A percentile compares a stretch with the other conserved stretches of the same genome.
Conservation (phyloP, 2,113 vertebrate genomes). For the Actenoides lindsayi region DNA sequence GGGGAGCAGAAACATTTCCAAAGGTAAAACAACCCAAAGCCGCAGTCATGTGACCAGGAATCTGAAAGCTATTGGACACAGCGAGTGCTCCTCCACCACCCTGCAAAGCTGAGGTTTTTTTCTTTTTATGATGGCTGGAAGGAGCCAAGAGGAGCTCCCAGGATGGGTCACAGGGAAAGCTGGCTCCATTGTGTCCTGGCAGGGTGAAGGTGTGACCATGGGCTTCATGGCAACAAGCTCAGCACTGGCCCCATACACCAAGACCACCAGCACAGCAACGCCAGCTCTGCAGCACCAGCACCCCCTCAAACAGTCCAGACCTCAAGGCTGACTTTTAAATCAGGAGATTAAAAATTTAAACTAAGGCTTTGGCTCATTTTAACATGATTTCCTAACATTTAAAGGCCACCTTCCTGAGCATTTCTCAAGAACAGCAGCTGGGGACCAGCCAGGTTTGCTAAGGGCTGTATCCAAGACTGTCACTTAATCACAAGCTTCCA, state of each 20-base stretch:
- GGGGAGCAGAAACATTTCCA: background rate
- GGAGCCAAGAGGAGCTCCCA: fast-evolving
- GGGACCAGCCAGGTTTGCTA: background rate
- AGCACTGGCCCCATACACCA: fast-evolving
- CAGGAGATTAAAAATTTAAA: constrained; percentile 52
- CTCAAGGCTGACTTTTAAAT: constrained; percentile 23
- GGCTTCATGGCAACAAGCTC: fast-evolving
- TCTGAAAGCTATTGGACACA: background rate
- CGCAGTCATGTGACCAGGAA: fast-evolving
- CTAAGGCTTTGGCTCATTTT: constrained; percentile 16
- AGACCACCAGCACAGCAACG: background rate
- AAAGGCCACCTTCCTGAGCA: constrained; percentile 2
- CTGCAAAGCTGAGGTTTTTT: background rate
- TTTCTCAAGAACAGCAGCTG: background rate
- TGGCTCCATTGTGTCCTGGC: background rate
- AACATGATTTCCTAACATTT: constrained; percentile 41
- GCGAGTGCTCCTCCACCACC: background rate
- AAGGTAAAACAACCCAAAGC: background rate
- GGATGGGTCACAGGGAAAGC: fast-evolving
- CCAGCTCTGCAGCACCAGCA: background rate
- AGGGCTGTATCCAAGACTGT: background rate
- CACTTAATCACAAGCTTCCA: background rate
- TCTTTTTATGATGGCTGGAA: background rate
- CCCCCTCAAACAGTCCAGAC: background rate
- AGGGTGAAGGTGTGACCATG: background rate